These are phyloP conservation scores for Takifugu rubripes DNA, from an alignment of 2,797 vertebrate species.

Conservation along the genomic window DNA sequence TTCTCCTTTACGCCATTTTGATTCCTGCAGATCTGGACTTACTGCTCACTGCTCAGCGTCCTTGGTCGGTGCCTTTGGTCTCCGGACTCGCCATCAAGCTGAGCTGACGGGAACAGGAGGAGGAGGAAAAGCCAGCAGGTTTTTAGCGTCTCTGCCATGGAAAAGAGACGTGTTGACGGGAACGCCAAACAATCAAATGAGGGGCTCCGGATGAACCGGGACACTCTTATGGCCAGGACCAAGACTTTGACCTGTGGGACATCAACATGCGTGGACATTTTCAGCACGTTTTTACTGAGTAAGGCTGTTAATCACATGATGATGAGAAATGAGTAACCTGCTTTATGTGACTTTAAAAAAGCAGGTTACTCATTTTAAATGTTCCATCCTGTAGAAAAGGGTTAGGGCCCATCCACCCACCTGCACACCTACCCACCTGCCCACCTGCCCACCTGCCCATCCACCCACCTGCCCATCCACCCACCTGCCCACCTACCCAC, in stretches of 20 bases:
- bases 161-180: constrained; percentile 33
- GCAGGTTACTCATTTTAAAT: background rate
- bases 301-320: constrained; percentile 63
- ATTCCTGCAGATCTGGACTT: constrained; percentile 64
- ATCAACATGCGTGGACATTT: constrained; percentile 27
- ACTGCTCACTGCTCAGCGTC: constrained; percentile 77
- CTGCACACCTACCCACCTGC: too few relatives aligned
- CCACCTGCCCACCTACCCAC: too few relatives aligned
- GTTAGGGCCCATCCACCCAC: too few relatives aligned
- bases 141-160: constrained; percentile 73
- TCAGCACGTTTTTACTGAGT: constrained; percentile 50
- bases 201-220: constrained; percentile 8
- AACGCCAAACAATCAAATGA: constrained; percentile 45
- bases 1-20: background rate
- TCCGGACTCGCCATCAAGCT: constrained; percentile 67
- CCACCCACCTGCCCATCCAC: too few relatives aligned
- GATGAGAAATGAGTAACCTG: constrained; percentile 70
- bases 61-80: constrained; percentile 59
- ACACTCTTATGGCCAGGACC: constrained; percentile 38
- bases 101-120: constrained; percentile 70
- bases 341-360: constrained; percentile 6
- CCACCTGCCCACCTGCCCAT: too few relatives aligned
- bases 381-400: too few relatives aligned
- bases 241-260: constrained; percentile 57
- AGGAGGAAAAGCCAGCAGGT: constrained; percentile 58